These are phyloP conservation scores for Apodemus speciosus DNA, from an alignment of 2,113 vertebrate species.

Conservation along the genomic window DNA sequence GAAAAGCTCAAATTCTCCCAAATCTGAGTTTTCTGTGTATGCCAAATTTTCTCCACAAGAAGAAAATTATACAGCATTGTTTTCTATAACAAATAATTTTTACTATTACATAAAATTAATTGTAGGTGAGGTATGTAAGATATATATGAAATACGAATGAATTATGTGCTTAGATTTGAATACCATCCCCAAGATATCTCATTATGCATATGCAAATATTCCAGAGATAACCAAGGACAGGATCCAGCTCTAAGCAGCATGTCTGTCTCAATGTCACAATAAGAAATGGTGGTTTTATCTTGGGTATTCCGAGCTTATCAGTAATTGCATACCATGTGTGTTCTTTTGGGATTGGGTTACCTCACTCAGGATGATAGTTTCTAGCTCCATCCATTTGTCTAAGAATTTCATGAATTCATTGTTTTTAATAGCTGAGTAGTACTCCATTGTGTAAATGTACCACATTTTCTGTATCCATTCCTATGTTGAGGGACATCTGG, in stretches of 20 bases:
- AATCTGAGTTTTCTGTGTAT: no score
- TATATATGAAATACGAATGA: neutral
- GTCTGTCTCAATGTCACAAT: neutral
- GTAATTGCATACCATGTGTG: no score
- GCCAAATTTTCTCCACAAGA: neutral
- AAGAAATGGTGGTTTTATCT: neutral
- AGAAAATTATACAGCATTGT: neutral
- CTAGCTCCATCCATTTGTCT: no score
- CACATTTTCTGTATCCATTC: no score
- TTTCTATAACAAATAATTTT: neutral
- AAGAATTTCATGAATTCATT: no score
- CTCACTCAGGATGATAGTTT: no score
- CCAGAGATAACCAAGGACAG: neutral
- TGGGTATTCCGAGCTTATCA: no score
- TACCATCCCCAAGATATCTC: neutral
- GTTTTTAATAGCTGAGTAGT: no score
- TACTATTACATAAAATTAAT: neutral
- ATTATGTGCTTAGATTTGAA: neutral
- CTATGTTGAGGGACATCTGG: no score
- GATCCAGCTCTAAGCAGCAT: neutral
- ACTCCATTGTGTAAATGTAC: no score
- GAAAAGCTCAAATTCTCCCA: neutral
- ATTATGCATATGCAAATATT: neutral
- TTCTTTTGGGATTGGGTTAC: no score
- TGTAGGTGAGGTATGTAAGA: neutral